Evolutionary conservation across 2,888 invertebrate genomes (phyloP).

Genomic region (Heliconius ismenius): DNA sequence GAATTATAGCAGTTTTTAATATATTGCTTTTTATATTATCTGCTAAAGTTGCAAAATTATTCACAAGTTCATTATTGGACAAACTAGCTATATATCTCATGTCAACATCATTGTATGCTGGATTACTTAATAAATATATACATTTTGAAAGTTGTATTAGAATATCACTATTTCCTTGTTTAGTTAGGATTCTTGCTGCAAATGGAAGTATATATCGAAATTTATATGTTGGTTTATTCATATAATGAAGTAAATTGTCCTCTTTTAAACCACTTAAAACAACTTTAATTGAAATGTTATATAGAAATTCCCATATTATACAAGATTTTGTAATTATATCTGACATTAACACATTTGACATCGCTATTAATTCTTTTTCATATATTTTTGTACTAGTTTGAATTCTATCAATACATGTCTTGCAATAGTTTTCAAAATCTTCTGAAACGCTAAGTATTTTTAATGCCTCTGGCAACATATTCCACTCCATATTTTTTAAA

Average conservation of each 20-base stretch:
- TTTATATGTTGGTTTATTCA: constrained; percentile 54
- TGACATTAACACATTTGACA: constrained; percentile 51
- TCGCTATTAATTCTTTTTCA: constrained; percentile 48
- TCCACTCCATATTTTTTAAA: constrained; percentile 53
- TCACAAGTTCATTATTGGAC: constrained; percentile 68
- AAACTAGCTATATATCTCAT: constrained; percentile 66
- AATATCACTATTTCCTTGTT: constrained; percentile 42
- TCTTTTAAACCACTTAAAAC: constrained; percentile 48
- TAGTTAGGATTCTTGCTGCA: constrained; percentile 53
- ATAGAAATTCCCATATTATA: constrained; percentile 63
- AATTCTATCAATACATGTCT: constrained; percentile 56
- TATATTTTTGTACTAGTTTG: constrained; percentile 47
- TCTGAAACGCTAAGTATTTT: constrained; percentile 51
- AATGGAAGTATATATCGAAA: constrained; percentile 66
- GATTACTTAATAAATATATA: constrained; percentile 58
- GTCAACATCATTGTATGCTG: constrained; percentile 63
- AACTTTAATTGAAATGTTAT: constrained; percentile 57
- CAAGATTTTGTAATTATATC: constrained; percentile 52
- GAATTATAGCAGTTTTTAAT: constrained; percentile 66
- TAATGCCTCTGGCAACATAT: constrained; percentile 54
- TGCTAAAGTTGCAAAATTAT: constrained; percentile 51
- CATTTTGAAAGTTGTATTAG: constrained; percentile 52
- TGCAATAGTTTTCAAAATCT: constrained; percentile 59
- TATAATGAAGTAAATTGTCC: constrained; percentile 45
- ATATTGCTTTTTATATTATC: constrained; percentile 60